Base-by-base conservation (phyloP, 2,888 invertebrate species). In the Tiphia femorata region DNA sequence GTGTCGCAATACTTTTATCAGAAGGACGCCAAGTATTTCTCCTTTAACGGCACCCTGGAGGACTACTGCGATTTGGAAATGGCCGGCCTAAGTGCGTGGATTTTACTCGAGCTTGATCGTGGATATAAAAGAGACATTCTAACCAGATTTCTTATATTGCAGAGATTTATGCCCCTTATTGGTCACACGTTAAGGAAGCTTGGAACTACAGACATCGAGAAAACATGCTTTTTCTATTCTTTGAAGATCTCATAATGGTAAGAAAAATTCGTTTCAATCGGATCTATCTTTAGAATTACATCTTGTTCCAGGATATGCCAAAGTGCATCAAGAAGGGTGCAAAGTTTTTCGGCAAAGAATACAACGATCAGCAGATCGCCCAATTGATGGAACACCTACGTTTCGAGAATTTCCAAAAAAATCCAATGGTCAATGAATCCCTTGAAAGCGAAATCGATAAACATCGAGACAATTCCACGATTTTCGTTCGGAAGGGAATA, bases 1-100 rank as follows among this genome's bases (percentile, higher is more conserved):
- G 92, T 95, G 0, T 95, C 95, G 0, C 94, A 89, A 81, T 96
- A 91, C 75, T 91, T 94, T 78, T 87, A 94, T 42, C 92, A 92
- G 79, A 86, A 89, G 46, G 82, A 90, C 0, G 89, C 90, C 64
- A 86, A 88, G 48, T 91, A 91, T 0, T 90, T 91, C 75, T 91
- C 91, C 0, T 92, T 89, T 69, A 73, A 78, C 0, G 90, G 91
- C 5, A 89, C 91, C 73, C 92, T 92, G 66, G 85, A 87, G 66
- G 88, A 87, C 23, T 93, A 88, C 74, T 92, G 91, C 90, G 82
- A 88, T 43, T 91, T 89, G 79, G 93, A 93, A 70, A 86, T 88
- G 68, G 85, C 84, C 29, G 87, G 89, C 79, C 85, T 91, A 70
- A 89, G 92, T 93, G 84, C 86, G 88, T 78, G 40, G 10, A 27